phyloP scores from a whole-genome alignment of 2,888 invertebrate species.

The Aleiodes testaceus region DNA sequence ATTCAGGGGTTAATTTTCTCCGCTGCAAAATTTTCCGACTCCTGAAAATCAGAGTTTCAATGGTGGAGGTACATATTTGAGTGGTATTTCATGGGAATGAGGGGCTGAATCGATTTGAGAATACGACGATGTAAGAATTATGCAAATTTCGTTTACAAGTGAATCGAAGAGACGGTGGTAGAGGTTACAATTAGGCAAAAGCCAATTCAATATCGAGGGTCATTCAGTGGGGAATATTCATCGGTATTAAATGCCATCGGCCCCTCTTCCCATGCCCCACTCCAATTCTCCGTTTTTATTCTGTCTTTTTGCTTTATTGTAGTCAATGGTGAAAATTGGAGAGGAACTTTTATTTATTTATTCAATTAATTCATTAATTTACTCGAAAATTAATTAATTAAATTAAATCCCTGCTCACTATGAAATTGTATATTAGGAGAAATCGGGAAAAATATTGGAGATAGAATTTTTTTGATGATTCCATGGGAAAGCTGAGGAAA shows the following conservation, averaged over 20 bases:
- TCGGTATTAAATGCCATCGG: conserved; percentile 63
- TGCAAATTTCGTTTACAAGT: conserved; percentile 70
- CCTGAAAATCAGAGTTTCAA: conserved; percentile 3
- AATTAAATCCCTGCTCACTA: too few relatives aligned
- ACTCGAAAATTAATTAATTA: too few relatives aligned
- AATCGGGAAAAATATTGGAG: too few relatives aligned
- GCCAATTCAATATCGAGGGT: conserved; percentile 72
- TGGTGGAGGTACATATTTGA: conserved; percentile 27
- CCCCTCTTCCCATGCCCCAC: conserved; percentile 12
- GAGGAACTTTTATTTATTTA: too few relatives aligned
- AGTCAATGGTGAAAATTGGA: not conserved
- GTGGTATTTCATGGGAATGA: conserved; percentile 26
- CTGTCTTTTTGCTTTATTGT: conserved; percentile 14
- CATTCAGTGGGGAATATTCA: conserved; percentile 68
- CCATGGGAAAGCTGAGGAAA: too few relatives aligned
- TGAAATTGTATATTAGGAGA: too few relatives aligned
- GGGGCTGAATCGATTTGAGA: conserved; percentile 63
- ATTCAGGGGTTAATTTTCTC: conserved; percentile 43
- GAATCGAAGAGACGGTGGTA: conserved; percentile 59
- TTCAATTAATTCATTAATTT: not conserved
- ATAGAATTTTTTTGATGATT: too few relatives aligned
- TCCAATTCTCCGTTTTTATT: conserved; percentile 8
- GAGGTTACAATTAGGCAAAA: conserved; percentile 71
- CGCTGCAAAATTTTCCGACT: conserved; percentile 8
- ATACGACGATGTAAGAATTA: conserved; percentile 70